Evolutionary conservation across 2,113 vertebrate genomes (phyloP).

Genomic region (Peucedramus taeniatus): DNA sequence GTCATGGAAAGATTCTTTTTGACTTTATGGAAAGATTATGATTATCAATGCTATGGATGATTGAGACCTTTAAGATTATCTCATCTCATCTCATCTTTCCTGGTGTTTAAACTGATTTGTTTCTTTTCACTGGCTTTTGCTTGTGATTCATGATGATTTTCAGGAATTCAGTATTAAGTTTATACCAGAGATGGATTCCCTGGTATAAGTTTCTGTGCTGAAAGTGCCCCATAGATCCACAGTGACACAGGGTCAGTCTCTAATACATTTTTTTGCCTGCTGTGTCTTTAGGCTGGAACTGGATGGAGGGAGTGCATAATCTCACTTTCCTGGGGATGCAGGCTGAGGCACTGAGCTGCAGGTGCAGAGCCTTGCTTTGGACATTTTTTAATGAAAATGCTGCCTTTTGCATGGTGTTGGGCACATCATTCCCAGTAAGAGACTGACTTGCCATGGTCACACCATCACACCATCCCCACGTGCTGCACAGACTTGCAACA

Average conservation of each 20-base stretch:
- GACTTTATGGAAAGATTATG: not conserved
- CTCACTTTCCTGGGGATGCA: not conserved
- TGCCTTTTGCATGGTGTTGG: not conserved
- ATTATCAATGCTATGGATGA: not conserved
- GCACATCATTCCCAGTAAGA: not conserved
- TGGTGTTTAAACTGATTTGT: not conserved
- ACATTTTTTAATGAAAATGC: not conserved
- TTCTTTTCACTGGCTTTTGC: not conserved
- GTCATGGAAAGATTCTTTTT: not conserved
- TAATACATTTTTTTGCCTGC: not conserved
- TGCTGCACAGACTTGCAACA: not conserved
- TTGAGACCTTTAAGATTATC: not conserved
- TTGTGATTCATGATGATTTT: not conserved
- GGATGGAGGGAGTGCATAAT: no score
- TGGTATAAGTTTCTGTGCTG: not conserved
- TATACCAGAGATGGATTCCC: not conserved
- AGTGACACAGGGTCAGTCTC: not conserved
- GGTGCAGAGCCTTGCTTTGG: not conserved
- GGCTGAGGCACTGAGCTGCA: not conserved
- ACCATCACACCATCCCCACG: not conserved
- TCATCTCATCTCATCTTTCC: not conserved
- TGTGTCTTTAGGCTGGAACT: not conserved
- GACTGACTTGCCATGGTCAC: not conserved
- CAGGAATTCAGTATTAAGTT: not conserved
- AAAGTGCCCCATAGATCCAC: accelerated